Percentiles rank a stretch among this genome's conserved stretches.
Conservation (phyloP, 2,888 invertebrate genomes). For the Plagodis dolabraria region DNA sequence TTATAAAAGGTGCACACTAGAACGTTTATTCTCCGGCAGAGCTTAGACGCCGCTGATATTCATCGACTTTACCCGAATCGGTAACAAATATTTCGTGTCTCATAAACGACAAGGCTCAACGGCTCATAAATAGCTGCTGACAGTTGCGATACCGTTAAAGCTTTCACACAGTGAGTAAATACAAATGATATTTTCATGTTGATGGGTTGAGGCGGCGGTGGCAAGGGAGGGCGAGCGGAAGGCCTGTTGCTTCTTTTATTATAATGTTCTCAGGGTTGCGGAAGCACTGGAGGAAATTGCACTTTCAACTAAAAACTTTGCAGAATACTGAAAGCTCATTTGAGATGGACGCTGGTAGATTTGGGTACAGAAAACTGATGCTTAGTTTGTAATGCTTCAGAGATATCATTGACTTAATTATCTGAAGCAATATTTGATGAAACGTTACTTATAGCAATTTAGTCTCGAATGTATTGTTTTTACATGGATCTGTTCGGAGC, state of each 20-base stretch:
- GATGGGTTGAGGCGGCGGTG: slow-evolving; percentile 3
- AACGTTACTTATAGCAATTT: neutral
- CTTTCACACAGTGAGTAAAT: slow-evolving; percentile 14
- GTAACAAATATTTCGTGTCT: neutral
- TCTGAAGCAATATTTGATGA: neutral
- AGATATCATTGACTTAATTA: no score
- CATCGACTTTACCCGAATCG: no score
- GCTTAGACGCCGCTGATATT: no score
- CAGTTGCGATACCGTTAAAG: slow-evolving; percentile 14
- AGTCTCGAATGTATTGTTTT: slow-evolving; percentile 1
- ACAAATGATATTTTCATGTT: slow-evolving; percentile 26
- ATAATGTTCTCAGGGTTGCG: slow-evolving; percentile 32
- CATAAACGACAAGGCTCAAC: neutral
- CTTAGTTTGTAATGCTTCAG: neutral
- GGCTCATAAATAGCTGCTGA: neutral
- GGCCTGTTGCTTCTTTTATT: slow-evolving; percentile 44
- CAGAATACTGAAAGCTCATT: slow-evolving; percentile 27
- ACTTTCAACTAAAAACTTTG: slow-evolving; percentile 38
- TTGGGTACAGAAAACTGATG: slow-evolving; percentile 8
- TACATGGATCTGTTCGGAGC: slow-evolving; percentile 9
- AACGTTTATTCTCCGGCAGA: no score
- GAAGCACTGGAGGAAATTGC: slow-evolving; percentile 46
- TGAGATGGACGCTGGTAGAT: slow-evolving; percentile 10
- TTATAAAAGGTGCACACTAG: no score
- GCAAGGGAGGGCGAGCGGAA: neutral